Percentiles rank a stretch among this genome's conserved stretches.
Conservation (phyloP, 2,888 invertebrate genomes). For the Leptinotarsa rubiginosa region DNA sequence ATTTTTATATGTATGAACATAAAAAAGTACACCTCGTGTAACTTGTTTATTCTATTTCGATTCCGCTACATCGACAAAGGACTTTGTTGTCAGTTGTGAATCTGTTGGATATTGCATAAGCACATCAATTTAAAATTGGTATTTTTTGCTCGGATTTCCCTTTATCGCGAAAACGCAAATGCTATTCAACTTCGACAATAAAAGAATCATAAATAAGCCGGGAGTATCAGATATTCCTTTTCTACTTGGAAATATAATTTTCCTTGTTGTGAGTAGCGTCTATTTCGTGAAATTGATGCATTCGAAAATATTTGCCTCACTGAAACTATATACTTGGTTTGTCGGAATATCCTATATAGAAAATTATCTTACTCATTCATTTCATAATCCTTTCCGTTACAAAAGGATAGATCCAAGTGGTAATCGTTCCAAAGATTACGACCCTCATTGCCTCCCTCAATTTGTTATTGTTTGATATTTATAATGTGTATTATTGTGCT, state of each 20-base stretch:
- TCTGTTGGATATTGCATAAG: constrained; percentile 1
- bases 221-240: constrained; percentile 11
- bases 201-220: constrained; percentile 7
- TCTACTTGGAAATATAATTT: constrained; percentile 12
- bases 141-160: neutral
- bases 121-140: neutral
- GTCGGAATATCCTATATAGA: neutral
- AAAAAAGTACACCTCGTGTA: neutral
- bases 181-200: constrained; percentile 11
- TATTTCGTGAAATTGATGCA: neutral
- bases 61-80: neutral
- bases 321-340: neutral
- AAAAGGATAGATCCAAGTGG: neutral
- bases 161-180: constrained; percentile 14
- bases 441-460: too few relatives aligned
- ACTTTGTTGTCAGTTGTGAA: neutral
- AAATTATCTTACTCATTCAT: neutral
- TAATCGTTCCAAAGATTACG: too few relatives aligned
- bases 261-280: constrained; percentile 6
- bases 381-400: neutral
- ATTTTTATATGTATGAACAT: too few relatives aligned
- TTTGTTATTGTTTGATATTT: too few relatives aligned
- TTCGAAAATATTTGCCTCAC: neutral
- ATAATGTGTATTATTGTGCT: too few relatives aligned
- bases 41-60: neutral